Base-by-base conservation (phyloP, 2,888 invertebrate species). In the Orthosia cruda region DNA sequence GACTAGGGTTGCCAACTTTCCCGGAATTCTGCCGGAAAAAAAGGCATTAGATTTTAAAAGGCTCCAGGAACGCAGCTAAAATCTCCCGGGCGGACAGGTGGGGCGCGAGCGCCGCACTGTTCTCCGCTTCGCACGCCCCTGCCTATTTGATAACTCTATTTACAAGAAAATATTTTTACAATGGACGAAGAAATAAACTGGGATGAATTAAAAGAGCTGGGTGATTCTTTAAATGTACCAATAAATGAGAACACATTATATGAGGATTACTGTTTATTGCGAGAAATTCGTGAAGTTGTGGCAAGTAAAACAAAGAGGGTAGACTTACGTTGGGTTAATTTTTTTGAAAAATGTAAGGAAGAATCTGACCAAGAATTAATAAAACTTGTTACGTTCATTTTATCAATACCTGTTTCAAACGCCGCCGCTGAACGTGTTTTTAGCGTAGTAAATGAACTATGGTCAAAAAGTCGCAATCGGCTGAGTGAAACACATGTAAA, bases 101-200 rank as follows among this genome's bases (percentile, higher is more conserved):
- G n/a, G n/a, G n/a, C n/a, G n/a, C n/a, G n/a, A n/a, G n/a, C n/a
- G n/a, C n/a, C n/a, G n/a, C n/a, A n/a, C n/a, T n/a, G n/a, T n/a
- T n/a, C n/a, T n/a, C n/a, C n/a, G n/a, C n/a, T n/a, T n/a, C n/a
- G n/a, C n/a, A n/a, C n/a, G n/a, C n/a, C n/a, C n/a, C n/a, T n/a
- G n/a, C n/a, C n/a, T n/a, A 66, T 73, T 73, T 3, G 66, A 73
- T 52, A 67, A 61, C 67, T 73, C 73, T 62, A 67, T 73, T 73
- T 67, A 67, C 20, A 73, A 73, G 67, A 73, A 73, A 73, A 73
- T 49, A 63, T 71, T 3, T 71, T 71, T 63, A 70, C 75, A 80
- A 71, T 57, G 71, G 55, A 71, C 71, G 45, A 63, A 71, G 69
- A 69, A 66, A 66, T 66, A 12, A 0, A 54, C 20, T 54, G 20